These are phyloP conservation scores for Axea sp. DNA, from an alignment of 2,888 invertebrate genomes.

Conservation along the genomic window DNA sequence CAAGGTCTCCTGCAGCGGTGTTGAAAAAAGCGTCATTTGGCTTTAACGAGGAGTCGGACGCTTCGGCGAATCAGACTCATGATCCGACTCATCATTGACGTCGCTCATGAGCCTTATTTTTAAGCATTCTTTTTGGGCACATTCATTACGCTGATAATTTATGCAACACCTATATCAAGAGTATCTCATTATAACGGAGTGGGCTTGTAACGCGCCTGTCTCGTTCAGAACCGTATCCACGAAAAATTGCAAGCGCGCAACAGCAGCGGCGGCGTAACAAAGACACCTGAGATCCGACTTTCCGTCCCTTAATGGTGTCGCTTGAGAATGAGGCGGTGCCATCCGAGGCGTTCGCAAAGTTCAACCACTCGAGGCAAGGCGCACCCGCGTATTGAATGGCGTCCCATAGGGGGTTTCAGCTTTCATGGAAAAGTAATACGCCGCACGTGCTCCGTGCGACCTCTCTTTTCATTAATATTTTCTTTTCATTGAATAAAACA, in stretches of 20 bases:
- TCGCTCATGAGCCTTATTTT: too few relatives aligned
- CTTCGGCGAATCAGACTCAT: too few relatives aligned
- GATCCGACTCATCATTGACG: too few relatives aligned
- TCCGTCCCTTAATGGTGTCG: slow-evolving; percentile 39
- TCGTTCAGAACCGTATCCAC: slow-evolving; percentile 19
- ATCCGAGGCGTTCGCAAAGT: slow-evolving; percentile 6
- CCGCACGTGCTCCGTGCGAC: slow-evolving; percentile 9
- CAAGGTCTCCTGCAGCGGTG: too few relatives aligned
- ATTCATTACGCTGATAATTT: slow-evolving; percentile 22
- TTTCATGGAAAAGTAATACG: slow-evolving; percentile 31
- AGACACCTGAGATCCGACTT: slow-evolving; percentile 37
- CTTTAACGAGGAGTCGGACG: too few relatives aligned
- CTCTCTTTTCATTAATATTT: slow-evolving; percentile 7
- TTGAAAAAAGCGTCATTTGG: too few relatives aligned
- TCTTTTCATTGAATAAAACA: slow-evolving; percentile 4
- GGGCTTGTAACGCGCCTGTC: slow-evolving; percentile 6
- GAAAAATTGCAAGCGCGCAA: slow-evolving; percentile 13
- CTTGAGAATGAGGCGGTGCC: slow-evolving; percentile 35
- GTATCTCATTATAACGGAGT: slow-evolving; percentile 26
- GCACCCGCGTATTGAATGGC: slow-evolving; percentile 30
- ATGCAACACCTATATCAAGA: slow-evolving; percentile 5
- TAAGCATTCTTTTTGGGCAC: too few relatives aligned
- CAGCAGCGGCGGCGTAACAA: slow-evolving; percentile 7
- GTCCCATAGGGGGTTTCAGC: slow-evolving; percentile 21
- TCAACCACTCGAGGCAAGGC: slow-evolving; percentile 22